These are phyloP conservation scores for Protobothrops flavoviridis DNA, from an alignment of 2,113 vertebrate genomes.

Conservation along the genomic window DNA sequence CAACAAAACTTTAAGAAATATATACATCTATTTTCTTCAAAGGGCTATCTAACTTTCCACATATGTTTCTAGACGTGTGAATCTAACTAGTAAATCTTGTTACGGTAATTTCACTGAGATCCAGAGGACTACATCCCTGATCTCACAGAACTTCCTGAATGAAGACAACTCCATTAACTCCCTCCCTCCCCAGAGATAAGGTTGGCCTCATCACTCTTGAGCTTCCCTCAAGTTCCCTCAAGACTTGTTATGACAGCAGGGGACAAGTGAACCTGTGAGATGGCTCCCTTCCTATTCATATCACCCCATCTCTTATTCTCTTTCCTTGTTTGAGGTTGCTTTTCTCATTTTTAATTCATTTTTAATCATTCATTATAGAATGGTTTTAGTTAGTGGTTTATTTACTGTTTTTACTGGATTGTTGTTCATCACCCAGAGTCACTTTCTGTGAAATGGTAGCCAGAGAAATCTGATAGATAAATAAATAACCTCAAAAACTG, in stretches of 20 bases:
- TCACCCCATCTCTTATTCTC: background rate
- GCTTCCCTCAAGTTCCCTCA: background rate
- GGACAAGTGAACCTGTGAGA: background rate
- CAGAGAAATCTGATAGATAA: background rate
- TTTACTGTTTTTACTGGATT: background rate
- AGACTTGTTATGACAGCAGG: background rate
- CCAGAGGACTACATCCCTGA: background rate
- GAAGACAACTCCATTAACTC: background rate
- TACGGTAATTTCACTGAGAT: background rate
- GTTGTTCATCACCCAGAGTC: background rate
- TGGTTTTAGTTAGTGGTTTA: background rate
- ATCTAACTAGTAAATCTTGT: background rate
- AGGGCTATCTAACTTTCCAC: background rate
- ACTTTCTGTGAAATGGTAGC: background rate
- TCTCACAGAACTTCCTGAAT: background rate
- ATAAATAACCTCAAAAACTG: background rate
- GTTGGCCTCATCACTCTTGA: background rate
- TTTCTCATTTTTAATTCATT: background rate
- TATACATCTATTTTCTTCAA: background rate
- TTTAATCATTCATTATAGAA: background rate
- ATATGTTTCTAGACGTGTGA: background rate
- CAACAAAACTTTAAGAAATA: background rate
- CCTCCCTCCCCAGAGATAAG: background rate
- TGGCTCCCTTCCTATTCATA: background rate
- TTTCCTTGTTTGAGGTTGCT: background rate